phyloP scores from a whole-genome alignment of 2,113 vertebrate species.

The Oostethus manadensis region DNA sequence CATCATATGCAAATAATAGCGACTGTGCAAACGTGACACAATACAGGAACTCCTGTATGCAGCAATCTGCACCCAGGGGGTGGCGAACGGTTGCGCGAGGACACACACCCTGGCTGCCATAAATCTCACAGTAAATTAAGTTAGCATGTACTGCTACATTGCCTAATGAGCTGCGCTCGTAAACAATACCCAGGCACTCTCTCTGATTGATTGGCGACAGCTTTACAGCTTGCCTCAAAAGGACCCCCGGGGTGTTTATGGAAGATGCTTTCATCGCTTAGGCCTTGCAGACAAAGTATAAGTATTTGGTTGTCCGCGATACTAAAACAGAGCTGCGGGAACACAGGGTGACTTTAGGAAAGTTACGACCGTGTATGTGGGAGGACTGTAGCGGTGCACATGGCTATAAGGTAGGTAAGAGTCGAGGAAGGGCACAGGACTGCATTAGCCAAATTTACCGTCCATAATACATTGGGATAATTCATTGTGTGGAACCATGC shows the following conservation, averaged over 20 bases:
- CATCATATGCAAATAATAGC: too few species aligned
- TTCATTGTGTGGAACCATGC: slow-evolving; percentile 64
- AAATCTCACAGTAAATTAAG: slow-evolving; percentile 71
- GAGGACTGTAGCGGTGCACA: slow-evolving; percentile 19
- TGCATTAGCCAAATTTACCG: slow-evolving; percentile 75
- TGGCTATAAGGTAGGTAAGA: slow-evolving; percentile 39
- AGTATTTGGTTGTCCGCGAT: slow-evolving; percentile 34
- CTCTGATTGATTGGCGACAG: slow-evolving; percentile 62
- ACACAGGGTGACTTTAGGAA: slow-evolving; percentile 45
- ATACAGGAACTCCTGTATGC: slow-evolving; percentile 62
- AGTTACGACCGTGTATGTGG: slow-evolving; percentile 35
- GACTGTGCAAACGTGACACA: slow-evolving; percentile 62
- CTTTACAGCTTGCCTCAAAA: slow-evolving; percentile 55
- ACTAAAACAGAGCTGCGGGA: slow-evolving; percentile 42
- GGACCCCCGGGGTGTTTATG: slow-evolving; percentile 38
- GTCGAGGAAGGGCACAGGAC: slow-evolving; percentile 52
- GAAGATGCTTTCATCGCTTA: slow-evolving; percentile 45
- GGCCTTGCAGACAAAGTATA: slow-evolving; percentile 33
- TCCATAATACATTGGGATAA: slow-evolving; percentile 70
- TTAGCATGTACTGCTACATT: slow-evolving; percentile 70
- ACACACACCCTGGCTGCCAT: slow-evolving; percentile 47
- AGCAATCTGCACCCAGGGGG: slow-evolving; percentile 46
- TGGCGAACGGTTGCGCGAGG: slow-evolving; percentile 49
- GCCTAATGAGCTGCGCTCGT: slow-evolving; percentile 69
- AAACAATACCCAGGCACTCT: slow-evolving; percentile 58